A percentile compares a stretch with the other conserved stretches of the same genome.
Evolutionary conservation across 2,888 invertebrate genomes (phyloP).

Genomic region (Drosophila niveifrons): DNA sequence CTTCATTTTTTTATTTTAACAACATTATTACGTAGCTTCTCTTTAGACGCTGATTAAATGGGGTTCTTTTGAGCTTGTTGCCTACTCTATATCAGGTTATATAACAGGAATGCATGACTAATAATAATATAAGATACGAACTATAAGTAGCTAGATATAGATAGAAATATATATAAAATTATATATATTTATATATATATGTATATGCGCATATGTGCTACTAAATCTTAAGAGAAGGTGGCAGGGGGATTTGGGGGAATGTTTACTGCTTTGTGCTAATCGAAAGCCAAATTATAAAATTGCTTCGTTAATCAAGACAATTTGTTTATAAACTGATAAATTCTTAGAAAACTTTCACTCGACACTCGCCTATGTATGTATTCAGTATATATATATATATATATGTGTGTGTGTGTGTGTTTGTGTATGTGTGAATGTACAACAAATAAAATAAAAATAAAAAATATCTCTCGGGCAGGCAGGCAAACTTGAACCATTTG

Average conservation of each 20-base stretch:
- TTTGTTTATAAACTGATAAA: slow-evolving; percentile 51
- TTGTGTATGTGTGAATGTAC: slow-evolving; percentile 9
- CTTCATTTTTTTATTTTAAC: slow-evolving; percentile 40
- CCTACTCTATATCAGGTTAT: slow-evolving; percentile 69
- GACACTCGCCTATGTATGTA: slow-evolving; percentile 29
- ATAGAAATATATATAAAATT: slow-evolving; percentile 26
- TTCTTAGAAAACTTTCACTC: slow-evolving; percentile 54
- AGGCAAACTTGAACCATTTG: slow-evolving; percentile 58
- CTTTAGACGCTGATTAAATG: slow-evolving; percentile 61
- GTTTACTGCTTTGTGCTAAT: slow-evolving; percentile 75
- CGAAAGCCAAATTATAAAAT: slow-evolving; percentile 57
- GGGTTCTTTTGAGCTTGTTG: slow-evolving; percentile 68
- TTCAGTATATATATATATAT: not conserved
- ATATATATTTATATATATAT: slow-evolving; percentile 23
- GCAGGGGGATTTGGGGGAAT: slow-evolving; percentile 65
- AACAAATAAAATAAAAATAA: slow-evolving; percentile 39
- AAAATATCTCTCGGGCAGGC: slow-evolving; percentile 76
- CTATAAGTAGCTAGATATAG: slow-evolving; percentile 66
- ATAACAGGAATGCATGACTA: slow-evolving; percentile 82
- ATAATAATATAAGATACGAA: slow-evolving; percentile 66
- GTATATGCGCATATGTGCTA: slow-evolving; percentile 54
- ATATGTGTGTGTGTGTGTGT: slow-evolving; percentile 1
- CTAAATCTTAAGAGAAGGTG: slow-evolving; percentile 48
- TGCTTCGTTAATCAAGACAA: slow-evolving; percentile 20
- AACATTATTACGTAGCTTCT: slow-evolving; percentile 72